Base-by-base conservation (phyloP, 2,113 vertebrate genomes). In the Istiophorus platypterus region DNA sequence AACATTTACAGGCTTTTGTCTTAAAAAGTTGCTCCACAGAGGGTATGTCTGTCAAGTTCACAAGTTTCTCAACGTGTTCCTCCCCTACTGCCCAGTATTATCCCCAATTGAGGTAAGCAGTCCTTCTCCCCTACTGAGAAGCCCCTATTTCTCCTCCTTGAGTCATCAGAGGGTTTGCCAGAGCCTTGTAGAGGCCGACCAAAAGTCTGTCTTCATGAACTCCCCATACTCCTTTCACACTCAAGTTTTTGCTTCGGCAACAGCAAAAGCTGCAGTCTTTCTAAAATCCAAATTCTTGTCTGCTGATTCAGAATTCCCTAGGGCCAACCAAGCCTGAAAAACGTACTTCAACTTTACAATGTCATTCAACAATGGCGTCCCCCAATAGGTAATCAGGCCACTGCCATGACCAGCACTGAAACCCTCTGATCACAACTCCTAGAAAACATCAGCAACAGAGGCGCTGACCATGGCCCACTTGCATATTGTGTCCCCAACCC, bases 11-110 rank as follows among this genome's bases (percentile, higher is more conserved):
- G 41, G 17, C 41, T 11, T 69, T 61, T 37, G 6, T 39, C 45
- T 63, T 78, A 71, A 13, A 79, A 56, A 11, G 45, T 37, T 56
- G 52, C 41, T 78, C 41, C 24, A 42, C 24, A 64, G 34, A 70
- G 22, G 57, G 37, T 18, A 69, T 14, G 4, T 63, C 24, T 70
- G 37, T 56, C 14, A 13, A 31, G 24, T 51, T 69, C 18, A 62
- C 22, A 57, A 18, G n/a, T 66, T 49, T 45, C 9, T 39, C 13
- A 34, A 72, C 11, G 26, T 47, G 26, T 72, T 56, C 37, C 45
- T 56, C 52, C 24, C 49, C 56, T 67, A 56, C 15, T 4, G 7
- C 45, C 8, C 41, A 24, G 47, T 56, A 45, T 56, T 56, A 54
- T 71, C 47, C 47, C 47, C 37, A 67, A 41, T 67, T 1, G 9